These are phyloP conservation scores for Psilopsiagon aurifrons DNA, from an alignment of 2,113 vertebrate species.

Conservation along the genomic window DNA sequence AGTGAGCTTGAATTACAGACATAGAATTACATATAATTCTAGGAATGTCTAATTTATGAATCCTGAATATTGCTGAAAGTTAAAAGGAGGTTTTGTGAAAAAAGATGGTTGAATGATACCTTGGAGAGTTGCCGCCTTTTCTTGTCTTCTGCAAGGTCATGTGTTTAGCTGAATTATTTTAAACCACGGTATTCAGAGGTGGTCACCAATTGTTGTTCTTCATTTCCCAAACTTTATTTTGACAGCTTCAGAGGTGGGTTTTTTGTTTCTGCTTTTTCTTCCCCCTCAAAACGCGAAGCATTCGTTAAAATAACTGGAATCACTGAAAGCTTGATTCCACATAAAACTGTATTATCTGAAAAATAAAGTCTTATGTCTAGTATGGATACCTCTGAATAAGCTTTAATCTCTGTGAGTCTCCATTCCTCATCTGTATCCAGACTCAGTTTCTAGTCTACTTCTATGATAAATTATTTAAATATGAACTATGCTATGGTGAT, in stretches of 20 bases:
- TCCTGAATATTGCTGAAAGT: neutral
- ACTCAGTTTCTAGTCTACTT: neutral
- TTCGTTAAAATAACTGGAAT: neutral
- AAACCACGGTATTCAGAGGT: neutral
- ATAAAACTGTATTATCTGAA: neutral
- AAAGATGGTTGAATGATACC: neutral
- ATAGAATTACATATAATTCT: neutral
- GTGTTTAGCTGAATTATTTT: neutral
- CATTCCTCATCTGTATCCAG: neutral
- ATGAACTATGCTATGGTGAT: neutral
- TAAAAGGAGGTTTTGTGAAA: neutral
- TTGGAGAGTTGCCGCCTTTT: neutral
- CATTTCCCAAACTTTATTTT: conserved; percentile 15
- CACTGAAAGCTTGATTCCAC: neutral
- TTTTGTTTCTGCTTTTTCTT: neutral
- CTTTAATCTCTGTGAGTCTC: neutral
- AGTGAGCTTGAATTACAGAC: neutral
- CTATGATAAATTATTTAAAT: neutral
- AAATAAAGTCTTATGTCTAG: neutral
- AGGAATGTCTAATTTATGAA: neutral
- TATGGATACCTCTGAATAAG: neutral
- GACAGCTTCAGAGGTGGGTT: neutral
- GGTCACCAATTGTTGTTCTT: neutral
- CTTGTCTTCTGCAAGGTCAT: conserved; percentile 34
- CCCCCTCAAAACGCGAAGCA: neutral